Percentiles rank a stretch among this genome's conserved stretches.
phyloP scores from a whole-genome alignment of 2,888 invertebrate genomes.

The Frankliniella intonsa region DNA sequence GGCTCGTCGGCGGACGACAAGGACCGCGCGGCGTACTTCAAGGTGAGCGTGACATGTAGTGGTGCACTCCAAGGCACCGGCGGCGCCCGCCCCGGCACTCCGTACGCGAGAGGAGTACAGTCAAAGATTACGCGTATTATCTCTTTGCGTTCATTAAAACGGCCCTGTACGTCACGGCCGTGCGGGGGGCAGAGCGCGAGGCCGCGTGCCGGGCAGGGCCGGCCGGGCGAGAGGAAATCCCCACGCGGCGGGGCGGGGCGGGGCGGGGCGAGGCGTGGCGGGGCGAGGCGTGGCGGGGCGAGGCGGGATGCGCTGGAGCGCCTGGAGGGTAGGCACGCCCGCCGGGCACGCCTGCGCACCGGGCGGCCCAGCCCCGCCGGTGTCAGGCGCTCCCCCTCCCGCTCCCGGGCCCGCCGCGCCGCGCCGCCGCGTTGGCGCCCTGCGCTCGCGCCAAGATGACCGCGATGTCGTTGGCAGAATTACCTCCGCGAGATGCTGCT shows the following conservation, averaged over 20 bases:
- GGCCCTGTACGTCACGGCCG: no score
- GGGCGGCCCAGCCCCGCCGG: neutral
- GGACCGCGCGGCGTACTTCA: constrained; percentile 33
- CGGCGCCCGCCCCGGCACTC: no score
- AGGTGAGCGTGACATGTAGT: constrained; percentile 31
- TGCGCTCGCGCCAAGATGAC: no score
- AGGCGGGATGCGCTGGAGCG: neutral
- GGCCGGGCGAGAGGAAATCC: no score
- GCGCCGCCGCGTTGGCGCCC: no score
- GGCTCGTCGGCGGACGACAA: constrained; percentile 31
- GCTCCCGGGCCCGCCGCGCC: neutral
- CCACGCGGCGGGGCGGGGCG: no score
- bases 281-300: neutral
- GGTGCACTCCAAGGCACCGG: no score
- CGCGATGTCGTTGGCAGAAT: constrained; percentile 34
- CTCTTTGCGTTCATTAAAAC: no score
- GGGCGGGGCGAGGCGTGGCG: neutral
- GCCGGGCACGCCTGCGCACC: neutral
- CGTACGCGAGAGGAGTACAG: no score
- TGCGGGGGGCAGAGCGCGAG: no score
- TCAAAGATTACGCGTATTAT: no score
- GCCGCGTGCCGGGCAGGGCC: no score
- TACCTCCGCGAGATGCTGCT: constrained; percentile 50
- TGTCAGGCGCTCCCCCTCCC: neutral
- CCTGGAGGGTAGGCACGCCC: neutral